Evolutionary conservation across 1,140 invertebrate genomes (phyloP).

Genomic region (Acromyrmex echinatior): DNA sequence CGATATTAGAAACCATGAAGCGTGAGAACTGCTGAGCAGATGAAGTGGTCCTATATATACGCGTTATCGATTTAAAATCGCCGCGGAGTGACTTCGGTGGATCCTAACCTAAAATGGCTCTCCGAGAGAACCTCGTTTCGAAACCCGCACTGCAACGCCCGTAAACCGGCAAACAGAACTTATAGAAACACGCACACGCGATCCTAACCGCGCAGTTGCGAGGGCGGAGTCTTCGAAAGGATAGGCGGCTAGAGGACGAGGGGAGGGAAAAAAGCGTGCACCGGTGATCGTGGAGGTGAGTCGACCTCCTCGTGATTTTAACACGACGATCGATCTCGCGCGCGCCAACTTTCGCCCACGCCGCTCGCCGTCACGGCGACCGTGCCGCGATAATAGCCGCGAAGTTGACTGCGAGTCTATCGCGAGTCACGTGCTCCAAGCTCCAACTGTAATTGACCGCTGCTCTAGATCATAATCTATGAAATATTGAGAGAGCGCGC

Average conservation of each 20-base stretch:
- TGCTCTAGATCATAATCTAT: constrained; percentile 24
- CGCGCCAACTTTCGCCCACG: constrained; percentile 34
- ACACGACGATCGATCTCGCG: constrained; percentile 42
- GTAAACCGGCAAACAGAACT: neutral
- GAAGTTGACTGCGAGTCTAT: constrained; percentile 19
- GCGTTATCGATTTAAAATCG: constrained; percentile 39
- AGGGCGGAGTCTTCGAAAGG: constrained; percentile 15
- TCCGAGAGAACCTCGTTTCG: neutral
- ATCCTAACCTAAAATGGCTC: constrained; percentile 38
- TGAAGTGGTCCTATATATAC: too few species aligned
- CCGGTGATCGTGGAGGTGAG: neutral
- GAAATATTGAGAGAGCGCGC: constrained; percentile 3
- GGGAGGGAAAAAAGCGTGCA: neutral
- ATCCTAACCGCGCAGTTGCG: constrained; percentile 27
- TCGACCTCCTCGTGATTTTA: constrained; percentile 32
- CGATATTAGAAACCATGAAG: neutral
- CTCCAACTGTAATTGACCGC: constrained; percentile 12
- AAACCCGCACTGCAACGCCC: neutral
- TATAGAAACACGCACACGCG: neutral
- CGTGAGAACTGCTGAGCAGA: too few species aligned
- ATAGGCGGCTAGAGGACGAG: neutral
- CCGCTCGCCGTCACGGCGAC: constrained; percentile 23
- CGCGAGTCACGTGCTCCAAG: constrained; percentile 23
- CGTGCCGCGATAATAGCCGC: constrained; percentile 4
- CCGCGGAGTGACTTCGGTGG: neutral